A percentile compares a stretch with the other conserved stretches of the same genome.
These are phyloP conservation scores for Sminthopsis crassicaudata DNA, from an alignment of 2,113 vertebrate species.

Conservation along the genomic window DNA sequence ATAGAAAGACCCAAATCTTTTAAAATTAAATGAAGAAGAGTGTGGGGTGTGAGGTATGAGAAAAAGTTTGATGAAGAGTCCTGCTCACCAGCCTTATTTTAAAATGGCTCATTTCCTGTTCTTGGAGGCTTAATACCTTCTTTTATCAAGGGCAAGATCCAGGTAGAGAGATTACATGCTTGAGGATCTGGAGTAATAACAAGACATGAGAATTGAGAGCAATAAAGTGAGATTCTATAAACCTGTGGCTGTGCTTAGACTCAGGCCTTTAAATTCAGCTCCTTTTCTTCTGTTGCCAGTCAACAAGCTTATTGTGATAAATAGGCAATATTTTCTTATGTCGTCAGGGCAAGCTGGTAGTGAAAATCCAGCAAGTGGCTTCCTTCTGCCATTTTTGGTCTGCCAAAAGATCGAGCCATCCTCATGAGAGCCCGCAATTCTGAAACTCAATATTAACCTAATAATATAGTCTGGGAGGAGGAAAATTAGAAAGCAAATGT, in stretches of 20 bases:
- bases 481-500: constrained; percentile 7
- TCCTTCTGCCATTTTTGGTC: constrained; percentile 39
- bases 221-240: neutral
- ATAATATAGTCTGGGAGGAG: constrained; percentile 6
- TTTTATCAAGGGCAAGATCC: neutral
- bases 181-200: neutral
- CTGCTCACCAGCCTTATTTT: neutral
- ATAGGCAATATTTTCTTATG: neutral
- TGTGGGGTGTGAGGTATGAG: neutral
- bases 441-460: constrained; percentile 38
- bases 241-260: neutral
- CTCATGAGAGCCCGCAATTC: constrained; percentile 24
- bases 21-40: too few relatives aligned
- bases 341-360: neutral
- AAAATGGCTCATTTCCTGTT: neutral
- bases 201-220: neutral
- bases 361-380: neutral
- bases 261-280: neutral
- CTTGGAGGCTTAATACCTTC: fast-evolving
- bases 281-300: neutral
- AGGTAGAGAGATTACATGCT: neutral
- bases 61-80: fast-evolving
- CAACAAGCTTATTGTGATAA: neutral
- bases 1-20: fast-evolving
- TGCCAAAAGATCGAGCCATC: constrained; percentile 45